Conservation (phyloP, 1,140 invertebrate genomes). For the Ceratitis capitata region DNA sequence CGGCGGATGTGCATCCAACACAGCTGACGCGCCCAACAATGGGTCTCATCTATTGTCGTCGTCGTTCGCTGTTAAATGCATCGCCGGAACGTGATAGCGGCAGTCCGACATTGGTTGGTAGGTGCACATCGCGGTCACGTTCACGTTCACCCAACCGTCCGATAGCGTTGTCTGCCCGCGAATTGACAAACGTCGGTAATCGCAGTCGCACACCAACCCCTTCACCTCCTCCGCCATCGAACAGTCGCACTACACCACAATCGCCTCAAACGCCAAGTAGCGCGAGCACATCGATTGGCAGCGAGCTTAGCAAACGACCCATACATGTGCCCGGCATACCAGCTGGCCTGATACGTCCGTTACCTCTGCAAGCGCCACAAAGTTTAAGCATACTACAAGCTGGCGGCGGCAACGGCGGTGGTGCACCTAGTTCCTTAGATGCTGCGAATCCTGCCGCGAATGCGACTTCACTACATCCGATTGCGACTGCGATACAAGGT, state of each 20-base stretch:
- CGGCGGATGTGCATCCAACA: not conserved
- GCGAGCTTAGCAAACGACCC: slow-evolving; percentile 60
- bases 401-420: not conserved
- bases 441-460: not conserved
- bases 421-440: not conserved
- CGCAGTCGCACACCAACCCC: slow-evolving; percentile 44
- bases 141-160: slow-evolving; percentile 47
- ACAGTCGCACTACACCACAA: slow-evolving; percentile 28
- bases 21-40: slow-evolving; percentile 43
- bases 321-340: slow-evolving; percentile 67
- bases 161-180: not conserved
- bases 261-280: slow-evolving; percentile 16
- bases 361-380: slow-evolving; percentile 56
- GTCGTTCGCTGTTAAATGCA: slow-evolving; percentile 51
- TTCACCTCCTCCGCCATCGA: slow-evolving; percentile 45
- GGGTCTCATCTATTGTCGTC: slow-evolving; percentile 55
- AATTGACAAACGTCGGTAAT: not conserved
- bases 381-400: slow-evolving; percentile 55
- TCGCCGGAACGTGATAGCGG: slow-evolving; percentile 40
- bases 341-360: slow-evolving; percentile 66
- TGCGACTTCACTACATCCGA: not conserved
- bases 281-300: not conserved
- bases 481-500: slow-evolving; percentile 50
- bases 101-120: slow-evolving; percentile 40
- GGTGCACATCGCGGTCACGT: slow-evolving; percentile 61